Conservation (phyloP, 2,113 vertebrate genomes). For the Phylloscopus trochiloides region DNA sequence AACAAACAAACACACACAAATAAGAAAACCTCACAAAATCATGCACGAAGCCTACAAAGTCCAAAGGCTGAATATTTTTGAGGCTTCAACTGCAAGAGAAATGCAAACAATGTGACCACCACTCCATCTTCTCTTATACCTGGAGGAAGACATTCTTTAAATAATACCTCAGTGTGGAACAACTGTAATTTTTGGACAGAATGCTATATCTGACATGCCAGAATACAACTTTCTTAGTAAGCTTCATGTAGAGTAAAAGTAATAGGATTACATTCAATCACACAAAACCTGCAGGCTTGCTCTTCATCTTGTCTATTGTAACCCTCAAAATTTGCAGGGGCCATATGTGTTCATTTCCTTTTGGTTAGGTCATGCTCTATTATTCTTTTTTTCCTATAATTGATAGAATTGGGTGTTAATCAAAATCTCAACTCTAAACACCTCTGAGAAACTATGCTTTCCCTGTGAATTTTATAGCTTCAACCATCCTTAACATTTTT, state of each 20-base stretch:
- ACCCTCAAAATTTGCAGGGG: background rate
- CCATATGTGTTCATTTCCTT: background rate
- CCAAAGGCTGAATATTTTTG: background rate
- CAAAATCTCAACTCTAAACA: background rate
- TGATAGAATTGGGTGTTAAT: background rate
- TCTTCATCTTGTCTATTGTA: background rate
- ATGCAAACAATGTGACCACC: background rate
- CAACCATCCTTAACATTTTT: background rate
- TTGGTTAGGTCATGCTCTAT: background rate
- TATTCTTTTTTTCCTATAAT: background rate
- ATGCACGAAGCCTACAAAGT: background rate
- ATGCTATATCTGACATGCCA: background rate
- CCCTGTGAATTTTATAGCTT: background rate
- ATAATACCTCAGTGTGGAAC: background rate
- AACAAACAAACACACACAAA: background rate
- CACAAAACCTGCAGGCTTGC: background rate
- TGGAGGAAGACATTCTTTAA: background rate
- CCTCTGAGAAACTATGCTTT: background rate
- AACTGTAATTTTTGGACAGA: background rate
- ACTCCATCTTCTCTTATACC: background rate
- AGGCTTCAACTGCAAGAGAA: background rate
- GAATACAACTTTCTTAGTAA: background rate
- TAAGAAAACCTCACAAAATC: background rate
- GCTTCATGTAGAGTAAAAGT: background rate
- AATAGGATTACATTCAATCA: background rate